phyloP scores from a whole-genome alignment of 2,888 invertebrate species.

The Drosophila falleni region DNA sequence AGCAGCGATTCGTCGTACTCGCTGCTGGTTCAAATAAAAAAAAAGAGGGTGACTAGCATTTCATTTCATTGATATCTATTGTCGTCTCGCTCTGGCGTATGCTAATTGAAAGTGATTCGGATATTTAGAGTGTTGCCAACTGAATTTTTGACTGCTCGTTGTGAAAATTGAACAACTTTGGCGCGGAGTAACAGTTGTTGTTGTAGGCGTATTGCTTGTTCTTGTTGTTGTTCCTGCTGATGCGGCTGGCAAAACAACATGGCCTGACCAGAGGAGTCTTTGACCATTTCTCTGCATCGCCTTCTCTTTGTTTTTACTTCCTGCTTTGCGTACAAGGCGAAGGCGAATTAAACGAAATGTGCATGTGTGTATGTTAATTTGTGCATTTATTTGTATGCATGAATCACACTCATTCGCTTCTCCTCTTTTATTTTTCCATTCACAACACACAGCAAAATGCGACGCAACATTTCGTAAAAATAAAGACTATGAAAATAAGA shows the following conservation, averaged over 20 bases:
- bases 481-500: constrained; percentile 36
- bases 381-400: constrained; percentile 14
- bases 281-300: constrained; percentile 37
- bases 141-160: constrained; percentile 45
- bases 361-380: background rate
- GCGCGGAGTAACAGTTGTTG: constrained; percentile 65
- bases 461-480: constrained; percentile 42
- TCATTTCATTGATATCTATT: constrained; percentile 20
- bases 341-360: constrained; percentile 11
- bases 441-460: constrained; percentile 55
- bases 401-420: constrained; percentile 30
- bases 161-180: constrained; percentile 56
- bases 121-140: constrained; percentile 71
- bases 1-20: constrained; percentile 49
- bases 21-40: constrained; percentile 26
- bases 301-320: constrained; percentile 53
- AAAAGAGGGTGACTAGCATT: constrained; percentile 36
- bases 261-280: constrained; percentile 44
- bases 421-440: constrained; percentile 38
- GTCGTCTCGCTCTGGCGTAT: constrained; percentile 53
- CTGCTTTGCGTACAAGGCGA: constrained; percentile 38
- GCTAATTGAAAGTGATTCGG: constrained; percentile 38
- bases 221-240: constrained; percentile 11
- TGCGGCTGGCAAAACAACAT: constrained; percentile 44
- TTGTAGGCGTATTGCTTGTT: constrained; percentile 34